phyloP scores from a whole-genome alignment of 2,113 vertebrate species.

The Salminus brasiliensis region DNA sequence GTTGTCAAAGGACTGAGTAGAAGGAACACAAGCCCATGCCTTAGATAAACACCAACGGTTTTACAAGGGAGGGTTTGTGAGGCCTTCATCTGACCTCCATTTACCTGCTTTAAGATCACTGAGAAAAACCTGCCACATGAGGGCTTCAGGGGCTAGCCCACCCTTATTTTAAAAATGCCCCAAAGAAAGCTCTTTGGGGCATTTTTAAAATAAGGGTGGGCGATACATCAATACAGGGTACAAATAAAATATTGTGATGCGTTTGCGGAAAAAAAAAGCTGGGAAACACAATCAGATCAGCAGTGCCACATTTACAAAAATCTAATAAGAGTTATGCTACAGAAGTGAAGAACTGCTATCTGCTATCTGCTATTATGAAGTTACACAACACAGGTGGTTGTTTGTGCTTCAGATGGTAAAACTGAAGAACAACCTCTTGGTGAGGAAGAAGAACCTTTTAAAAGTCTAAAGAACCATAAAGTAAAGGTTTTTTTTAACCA shows the following conservation, averaged over 20 bases:
- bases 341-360: no score
- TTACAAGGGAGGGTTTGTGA: neutral
- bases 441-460: no score
- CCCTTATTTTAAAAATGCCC: no score
- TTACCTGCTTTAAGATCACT: neutral
- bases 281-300: neutral
- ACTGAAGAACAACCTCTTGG: no score
- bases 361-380: no score
- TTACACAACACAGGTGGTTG: no score
- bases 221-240: neutral
- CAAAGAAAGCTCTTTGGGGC: no score
- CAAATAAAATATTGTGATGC: neutral
- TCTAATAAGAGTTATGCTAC: neutral
- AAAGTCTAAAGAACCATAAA: no score
- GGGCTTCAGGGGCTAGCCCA: neutral
- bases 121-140: neutral
- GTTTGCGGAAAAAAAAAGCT: no score
- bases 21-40: neutral
- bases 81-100: neutral
- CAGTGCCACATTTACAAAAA: neutral
- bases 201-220: no score
- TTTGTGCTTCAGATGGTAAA: no score
- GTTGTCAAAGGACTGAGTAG: neutral
- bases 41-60: neutral
- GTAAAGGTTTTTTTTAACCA: no score